phyloP scores from a whole-genome alignment of 2,113 vertebrate genomes.

The Octodon degus region DNA sequence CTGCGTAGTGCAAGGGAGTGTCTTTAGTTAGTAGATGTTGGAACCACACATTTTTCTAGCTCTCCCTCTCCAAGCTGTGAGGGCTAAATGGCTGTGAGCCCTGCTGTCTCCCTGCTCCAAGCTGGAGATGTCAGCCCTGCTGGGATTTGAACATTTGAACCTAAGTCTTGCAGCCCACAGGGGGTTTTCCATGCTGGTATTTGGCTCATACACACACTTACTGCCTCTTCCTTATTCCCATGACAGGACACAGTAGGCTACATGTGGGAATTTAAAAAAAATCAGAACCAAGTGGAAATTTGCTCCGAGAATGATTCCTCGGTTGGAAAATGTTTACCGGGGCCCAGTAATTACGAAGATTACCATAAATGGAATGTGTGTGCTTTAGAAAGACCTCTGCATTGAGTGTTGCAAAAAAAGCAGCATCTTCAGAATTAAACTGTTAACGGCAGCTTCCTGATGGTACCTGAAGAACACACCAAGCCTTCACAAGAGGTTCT shows the following conservation, averaged over 20 bases:
- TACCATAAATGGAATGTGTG: not conserved
- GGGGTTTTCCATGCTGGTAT: not conserved
- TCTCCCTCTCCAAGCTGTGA: not conserved
- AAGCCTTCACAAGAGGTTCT: not conserved
- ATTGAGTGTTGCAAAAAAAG: not conserved
- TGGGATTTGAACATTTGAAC: conserved; percentile 65
- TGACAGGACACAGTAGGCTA: not conserved
- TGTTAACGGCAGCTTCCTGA: not conserved
- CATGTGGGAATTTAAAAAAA: not conserved
- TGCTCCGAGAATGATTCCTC: not conserved
- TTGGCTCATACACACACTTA: not conserved
- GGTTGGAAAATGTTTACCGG: conserved; percentile 6
- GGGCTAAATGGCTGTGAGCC: not conserved
- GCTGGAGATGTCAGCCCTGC: not conserved
- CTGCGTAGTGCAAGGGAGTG: not conserved
- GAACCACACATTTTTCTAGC: not conserved
- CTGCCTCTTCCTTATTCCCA: not conserved
- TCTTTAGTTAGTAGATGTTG: not conserved
- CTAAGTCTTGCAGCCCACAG: not conserved
- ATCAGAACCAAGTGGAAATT: conserved; percentile 45
- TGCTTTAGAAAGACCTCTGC: not conserved
- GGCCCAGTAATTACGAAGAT: not conserved
- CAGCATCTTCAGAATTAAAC: not conserved
- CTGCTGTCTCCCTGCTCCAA: not conserved
- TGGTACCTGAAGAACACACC: not conserved